Conservation (phyloP, 2,113 vertebrate species). For the Aythya baeri region DNA sequence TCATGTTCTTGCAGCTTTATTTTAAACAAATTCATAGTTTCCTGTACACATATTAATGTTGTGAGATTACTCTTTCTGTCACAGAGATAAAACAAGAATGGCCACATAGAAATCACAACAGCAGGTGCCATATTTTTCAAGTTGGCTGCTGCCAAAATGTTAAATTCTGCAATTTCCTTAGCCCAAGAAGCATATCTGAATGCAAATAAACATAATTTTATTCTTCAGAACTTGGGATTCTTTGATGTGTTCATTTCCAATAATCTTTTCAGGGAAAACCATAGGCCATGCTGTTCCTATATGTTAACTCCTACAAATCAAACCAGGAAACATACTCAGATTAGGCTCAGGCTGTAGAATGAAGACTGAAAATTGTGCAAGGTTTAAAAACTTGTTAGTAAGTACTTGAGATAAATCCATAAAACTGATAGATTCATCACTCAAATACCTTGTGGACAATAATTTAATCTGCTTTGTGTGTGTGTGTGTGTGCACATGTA, state of each 20-base stretch:
- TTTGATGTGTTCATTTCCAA: neutral
- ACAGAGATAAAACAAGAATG: neutral
- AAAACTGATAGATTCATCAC: neutral
- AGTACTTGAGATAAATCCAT: neutral
- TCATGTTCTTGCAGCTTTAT: neutral
- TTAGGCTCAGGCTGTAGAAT: neutral
- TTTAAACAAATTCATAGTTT: neutral
- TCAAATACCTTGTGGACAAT: neutral
- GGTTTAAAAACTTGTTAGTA: neutral
- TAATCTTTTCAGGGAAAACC: neutral
- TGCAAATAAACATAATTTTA: neutral
- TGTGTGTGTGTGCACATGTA: too few relatives aligned
- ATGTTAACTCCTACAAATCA: neutral
- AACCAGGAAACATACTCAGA: neutral
- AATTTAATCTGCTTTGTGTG: neutral
- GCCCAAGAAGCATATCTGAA: neutral
- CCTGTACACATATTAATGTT: neutral
- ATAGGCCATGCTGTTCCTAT: too few relatives aligned
- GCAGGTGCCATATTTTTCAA: neutral
- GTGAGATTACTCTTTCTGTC: neutral
- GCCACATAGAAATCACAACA: neutral
- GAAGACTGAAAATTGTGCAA: neutral
- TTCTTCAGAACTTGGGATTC: neutral
- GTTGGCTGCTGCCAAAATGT: fast-evolving
- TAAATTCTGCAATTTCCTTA: neutral